Base-by-base conservation (phyloP, 2,888 invertebrate species). In the Microplitis deprimator region DNA sequence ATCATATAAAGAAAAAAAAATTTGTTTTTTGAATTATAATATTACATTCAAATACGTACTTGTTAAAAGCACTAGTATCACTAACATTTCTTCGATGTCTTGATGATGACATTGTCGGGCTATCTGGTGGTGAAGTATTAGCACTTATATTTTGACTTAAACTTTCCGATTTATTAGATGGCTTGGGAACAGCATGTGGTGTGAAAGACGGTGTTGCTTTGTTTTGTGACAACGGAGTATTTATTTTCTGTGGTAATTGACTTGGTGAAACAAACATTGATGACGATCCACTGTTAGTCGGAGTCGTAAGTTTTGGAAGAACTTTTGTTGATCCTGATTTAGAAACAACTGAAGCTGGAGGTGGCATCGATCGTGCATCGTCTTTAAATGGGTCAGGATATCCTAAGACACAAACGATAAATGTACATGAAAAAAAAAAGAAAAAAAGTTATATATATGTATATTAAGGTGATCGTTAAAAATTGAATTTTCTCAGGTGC, bases 51-150 rank as follows among this genome's bases (percentile, higher is more conserved):
- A 50, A 77, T 59, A 88, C 92, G 91, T 91, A 95, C 95, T 95
- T 95, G 88, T 94, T 94, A 86, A 95, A 95, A 82, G 95, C 95
- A 75, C 95, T 94, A 1, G 96, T 96, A 86, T 96, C 96, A 87
- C 96, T 96, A 90, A 95, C 95, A 88, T 96, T 96, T 77, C 96
- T 92, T 74, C 96, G 91, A 88, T 96, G 96, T 6, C 93, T 93
- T n/a, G 88, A 87, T 10, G 87, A 86, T 65, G 84, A 85, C 39
- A 85, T 82, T 38, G 88, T 88, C 69, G 89, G 90, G 82, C 90
- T 89, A 41, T 88, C 88, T 0, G 90, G 90, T 5, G 90, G 90
- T 50, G 89, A 88, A 20, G 82, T 84, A 73, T 87, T 87, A 29
- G 87, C 88, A 80, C 86, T 89, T 76, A 89, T 88, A 79, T 87